These are phyloP conservation scores for Porites rus DNA, from an alignment of 92 coral and sea anemone genomes.

Conservation along the genomic window DNA sequence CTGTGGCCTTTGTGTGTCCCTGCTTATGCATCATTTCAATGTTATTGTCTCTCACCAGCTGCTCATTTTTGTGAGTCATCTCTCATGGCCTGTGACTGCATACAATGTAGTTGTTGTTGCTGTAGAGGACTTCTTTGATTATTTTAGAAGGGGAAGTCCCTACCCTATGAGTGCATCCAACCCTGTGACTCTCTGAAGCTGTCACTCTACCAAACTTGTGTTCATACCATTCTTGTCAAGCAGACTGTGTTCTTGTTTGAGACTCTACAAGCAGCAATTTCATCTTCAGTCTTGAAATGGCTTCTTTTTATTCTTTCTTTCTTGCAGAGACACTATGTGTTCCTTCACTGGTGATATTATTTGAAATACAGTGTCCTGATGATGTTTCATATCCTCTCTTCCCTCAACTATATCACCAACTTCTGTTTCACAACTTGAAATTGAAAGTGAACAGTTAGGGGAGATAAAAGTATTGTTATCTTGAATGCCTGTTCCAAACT, in stretches of 20 bases:
- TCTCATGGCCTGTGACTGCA: slow-evolving; percentile 20
- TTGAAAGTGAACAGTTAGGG: neutral
- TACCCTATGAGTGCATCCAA: too few relatives aligned
- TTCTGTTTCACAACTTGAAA: slow-evolving; percentile 15
- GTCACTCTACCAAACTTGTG: too few relatives aligned
- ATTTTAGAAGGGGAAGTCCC: slow-evolving; percentile 5
- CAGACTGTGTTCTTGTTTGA: slow-evolving; percentile 10
- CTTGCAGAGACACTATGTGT: neutral
- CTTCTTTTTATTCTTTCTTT: slow-evolving; percentile 4
- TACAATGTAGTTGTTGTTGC: neutral
- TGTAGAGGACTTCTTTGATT: slow-evolving; percentile 5
- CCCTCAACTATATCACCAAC: neutral
- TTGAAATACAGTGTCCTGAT: neutral
- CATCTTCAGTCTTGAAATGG: slow-evolving; percentile 13
- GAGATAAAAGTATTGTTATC: neutral
- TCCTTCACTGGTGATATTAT: slow-evolving; percentile 10
- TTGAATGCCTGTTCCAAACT: neutral
- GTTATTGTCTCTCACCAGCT: slow-evolving; percentile 4
- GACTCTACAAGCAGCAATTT: neutral
- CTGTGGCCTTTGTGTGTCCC: neutral
- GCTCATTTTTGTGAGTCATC: slow-evolving; percentile 6
- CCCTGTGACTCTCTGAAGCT: too few relatives aligned
- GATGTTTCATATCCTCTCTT: neutral
- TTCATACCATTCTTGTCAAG: neutral
- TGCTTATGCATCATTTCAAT: slow-evolving; percentile 9